Evolutionary conservation across 2,888 invertebrate genomes (phyloP).

Genomic region (Apantesis nais): DNA sequence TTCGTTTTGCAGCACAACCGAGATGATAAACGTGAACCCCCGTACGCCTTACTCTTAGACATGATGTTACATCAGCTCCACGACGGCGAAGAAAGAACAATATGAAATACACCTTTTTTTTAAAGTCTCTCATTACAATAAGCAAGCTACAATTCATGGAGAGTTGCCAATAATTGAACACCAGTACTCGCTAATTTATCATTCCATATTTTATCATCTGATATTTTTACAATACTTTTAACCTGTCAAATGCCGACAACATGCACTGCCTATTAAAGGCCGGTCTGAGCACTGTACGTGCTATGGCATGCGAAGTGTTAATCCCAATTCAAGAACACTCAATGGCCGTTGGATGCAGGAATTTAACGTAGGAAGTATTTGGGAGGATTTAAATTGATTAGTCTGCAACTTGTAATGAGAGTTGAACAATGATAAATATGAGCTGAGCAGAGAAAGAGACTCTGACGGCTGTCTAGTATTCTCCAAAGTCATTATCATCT

Average conservation of each 20-base stretch:
- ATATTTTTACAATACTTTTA: too few relatives aligned
- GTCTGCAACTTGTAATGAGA: not conserved
- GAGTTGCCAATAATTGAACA: not conserved
- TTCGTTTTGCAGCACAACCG: slow-evolving; percentile 89
- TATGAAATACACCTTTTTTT: not conserved
- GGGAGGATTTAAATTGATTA: not conserved
- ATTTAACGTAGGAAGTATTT: not conserved
- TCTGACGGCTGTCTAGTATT: not conserved
- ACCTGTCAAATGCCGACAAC: too few relatives aligned
- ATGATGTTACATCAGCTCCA: slow-evolving; percentile 89
- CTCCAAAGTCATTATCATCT: not conserved
- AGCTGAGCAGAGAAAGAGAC: not conserved
- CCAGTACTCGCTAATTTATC: too few relatives aligned
- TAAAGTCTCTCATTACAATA: not conserved
- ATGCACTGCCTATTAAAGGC: too few relatives aligned
- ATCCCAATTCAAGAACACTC: too few relatives aligned
- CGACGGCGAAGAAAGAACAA: slow-evolving; percentile 94
- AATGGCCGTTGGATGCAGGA: too few relatives aligned
- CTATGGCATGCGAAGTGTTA: too few relatives aligned
- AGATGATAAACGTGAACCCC: slow-evolving; percentile 89
- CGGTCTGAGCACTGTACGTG: too few relatives aligned
- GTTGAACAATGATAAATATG: not conserved
- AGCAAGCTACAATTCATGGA: not conserved
- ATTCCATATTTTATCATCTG: too few relatives aligned
- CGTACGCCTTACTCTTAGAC: slow-evolving; percentile 29